Evolutionary conservation across 1,140 invertebrate species (phyloP).

Genomic region (Andrena cerasifolii): DNA sequence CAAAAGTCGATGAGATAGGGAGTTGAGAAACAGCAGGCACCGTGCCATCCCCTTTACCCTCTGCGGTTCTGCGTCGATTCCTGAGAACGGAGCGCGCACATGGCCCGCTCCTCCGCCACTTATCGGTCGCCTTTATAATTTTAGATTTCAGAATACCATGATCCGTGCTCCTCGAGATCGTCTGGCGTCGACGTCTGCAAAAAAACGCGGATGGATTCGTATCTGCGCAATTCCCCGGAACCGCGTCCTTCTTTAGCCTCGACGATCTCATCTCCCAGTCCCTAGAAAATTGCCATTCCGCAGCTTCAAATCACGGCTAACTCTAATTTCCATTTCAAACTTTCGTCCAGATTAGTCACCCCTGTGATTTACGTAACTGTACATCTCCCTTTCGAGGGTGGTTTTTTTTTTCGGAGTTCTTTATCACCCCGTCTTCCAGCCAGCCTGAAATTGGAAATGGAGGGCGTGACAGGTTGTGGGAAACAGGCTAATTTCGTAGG

Average conservation of each 20-base stretch:
- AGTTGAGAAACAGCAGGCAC: conserved; percentile 78
- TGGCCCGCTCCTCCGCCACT: conserved; percentile 75
- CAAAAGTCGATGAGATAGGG: conserved; percentile 65
- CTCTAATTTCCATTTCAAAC: too few relatives aligned
- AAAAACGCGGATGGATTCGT: conserved; percentile 1
- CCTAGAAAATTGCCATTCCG: too few relatives aligned
- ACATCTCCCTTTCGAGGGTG: neutral
- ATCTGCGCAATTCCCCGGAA: too few relatives aligned
- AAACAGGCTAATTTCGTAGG: conserved; percentile 55
- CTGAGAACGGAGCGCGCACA: conserved; percentile 74
- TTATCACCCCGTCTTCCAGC: conserved; percentile 7
- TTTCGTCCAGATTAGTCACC: conserved; percentile 8
- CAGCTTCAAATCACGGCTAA: too few relatives aligned
- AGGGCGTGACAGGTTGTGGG: conserved; percentile 62
- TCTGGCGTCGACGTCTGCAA: conserved; percentile 4
- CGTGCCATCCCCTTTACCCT: conserved; percentile 52
- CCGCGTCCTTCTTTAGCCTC: too few relatives aligned
- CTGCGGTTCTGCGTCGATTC: conserved; percentile 60
- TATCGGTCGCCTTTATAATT: conserved; percentile 76
- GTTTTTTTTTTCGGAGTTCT: conserved; percentile 40
- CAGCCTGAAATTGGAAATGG: conserved; percentile 35
- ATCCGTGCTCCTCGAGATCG: conserved; percentile 57
- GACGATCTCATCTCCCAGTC: too few relatives aligned
- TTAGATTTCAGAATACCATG: conserved; percentile 79
- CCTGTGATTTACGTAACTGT: neutral